phyloP scores from a whole-genome alignment of 2,797 vertebrate genomes.

The Meriones psammophilus region DNA sequence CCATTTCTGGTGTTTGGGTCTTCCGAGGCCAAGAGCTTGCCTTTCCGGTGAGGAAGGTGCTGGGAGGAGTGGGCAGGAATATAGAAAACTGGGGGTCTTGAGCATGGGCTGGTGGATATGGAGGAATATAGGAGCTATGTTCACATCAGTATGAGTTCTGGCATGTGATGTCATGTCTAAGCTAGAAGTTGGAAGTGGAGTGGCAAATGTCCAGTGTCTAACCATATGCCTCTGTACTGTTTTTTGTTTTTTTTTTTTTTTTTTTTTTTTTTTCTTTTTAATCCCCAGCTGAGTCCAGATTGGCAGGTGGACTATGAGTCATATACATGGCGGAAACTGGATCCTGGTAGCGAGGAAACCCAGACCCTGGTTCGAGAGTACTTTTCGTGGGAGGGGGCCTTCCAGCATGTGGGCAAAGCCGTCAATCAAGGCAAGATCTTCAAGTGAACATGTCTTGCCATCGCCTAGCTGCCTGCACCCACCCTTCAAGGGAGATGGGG shows the following conservation, averaged over 20 bases:
- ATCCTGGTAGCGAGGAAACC: constrained; percentile 92
- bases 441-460: constrained; percentile 88
- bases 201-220: background rate
- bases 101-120: background rate
- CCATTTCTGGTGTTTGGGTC: constrained; percentile 95
- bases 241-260: background rate
- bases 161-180: background rate
- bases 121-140: background rate
- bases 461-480: constrained; percentile 57
- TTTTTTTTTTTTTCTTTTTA: background rate
- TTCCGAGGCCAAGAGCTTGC: constrained; percentile 95
- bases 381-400: constrained; percentile 95
- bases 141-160: background rate
- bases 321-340: constrained; percentile 95
- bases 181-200: background rate
- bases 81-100: background rate
- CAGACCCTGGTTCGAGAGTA: constrained; percentile 96
- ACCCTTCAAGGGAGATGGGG: constrained; percentile 67
- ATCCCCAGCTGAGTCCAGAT: constrained; percentile 90
- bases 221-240: background rate
- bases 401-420: constrained; percentile 94
- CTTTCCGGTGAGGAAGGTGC: constrained; percentile 89
- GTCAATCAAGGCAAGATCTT: constrained; percentile 96
- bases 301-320: constrained; percentile 98
- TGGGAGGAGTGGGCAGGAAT: background rate